Conservation (phyloP, 1,140 invertebrate genomes). For the Muscidifurax raptorellus region DNA sequence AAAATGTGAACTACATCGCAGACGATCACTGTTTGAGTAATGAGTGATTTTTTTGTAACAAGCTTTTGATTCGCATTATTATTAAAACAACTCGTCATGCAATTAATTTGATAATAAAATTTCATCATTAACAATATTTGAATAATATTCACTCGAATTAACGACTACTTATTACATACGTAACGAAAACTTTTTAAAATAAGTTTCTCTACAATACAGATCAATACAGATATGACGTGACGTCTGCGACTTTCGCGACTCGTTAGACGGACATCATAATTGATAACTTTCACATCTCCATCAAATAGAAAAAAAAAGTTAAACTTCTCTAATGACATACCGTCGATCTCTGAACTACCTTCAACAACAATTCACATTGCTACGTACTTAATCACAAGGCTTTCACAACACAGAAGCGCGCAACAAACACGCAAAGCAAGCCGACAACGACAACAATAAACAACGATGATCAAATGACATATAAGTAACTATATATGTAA, state of each 20-base stretch:
- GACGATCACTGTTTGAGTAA: no score
- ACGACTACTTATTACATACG: not conserved
- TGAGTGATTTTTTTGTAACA: no score
- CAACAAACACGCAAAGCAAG: conserved; percentile 29
- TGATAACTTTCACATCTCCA: conserved; percentile 8
- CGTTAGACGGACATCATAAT: not conserved
- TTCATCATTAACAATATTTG: not conserved
- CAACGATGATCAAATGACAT: conserved; percentile 44
- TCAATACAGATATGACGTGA: not conserved
- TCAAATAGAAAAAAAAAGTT: not conserved
- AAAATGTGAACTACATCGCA: no score
- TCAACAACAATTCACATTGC: not conserved
- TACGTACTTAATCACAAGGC: conserved; percentile 3
- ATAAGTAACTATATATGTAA: conserved; percentile 29
- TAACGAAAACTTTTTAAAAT: no score
- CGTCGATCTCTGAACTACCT: not conserved
- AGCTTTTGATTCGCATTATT: no score
- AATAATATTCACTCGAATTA: not conserved
- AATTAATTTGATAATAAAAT: no score
- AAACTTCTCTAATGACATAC: not conserved
- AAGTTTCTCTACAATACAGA: not conserved
- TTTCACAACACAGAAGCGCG: conserved; percentile 6
- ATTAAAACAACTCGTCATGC: no score
- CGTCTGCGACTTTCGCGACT: not conserved
- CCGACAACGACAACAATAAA: conserved; percentile 27